Conservation (phyloP, 2,888 invertebrate genomes). For the Cataglyphis livida region DNA sequence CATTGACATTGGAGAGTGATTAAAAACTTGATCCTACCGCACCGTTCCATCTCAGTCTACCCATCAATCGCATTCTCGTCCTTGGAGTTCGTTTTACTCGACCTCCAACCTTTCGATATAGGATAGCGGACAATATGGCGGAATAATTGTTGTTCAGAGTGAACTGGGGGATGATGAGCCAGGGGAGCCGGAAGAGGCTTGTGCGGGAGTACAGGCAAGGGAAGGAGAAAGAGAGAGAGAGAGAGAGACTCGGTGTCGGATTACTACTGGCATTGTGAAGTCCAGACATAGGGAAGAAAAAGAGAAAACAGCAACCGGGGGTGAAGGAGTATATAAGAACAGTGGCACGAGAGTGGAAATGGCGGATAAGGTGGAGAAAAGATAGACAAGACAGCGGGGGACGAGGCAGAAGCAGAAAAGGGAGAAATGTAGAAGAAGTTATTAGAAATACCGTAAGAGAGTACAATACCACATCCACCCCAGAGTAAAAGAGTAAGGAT, state of each 20-base stretch:
- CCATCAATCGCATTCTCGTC: constrained; percentile 58
- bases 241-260: constrained; percentile 78
- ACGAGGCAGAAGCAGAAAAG: constrained; percentile 36
- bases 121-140: constrained; percentile 77
- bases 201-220: constrained; percentile 34
- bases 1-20: constrained; percentile 80
- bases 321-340: constrained; percentile 40
- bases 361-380: constrained; percentile 40
- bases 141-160: constrained; percentile 79
- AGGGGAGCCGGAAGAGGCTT: constrained; percentile 23
- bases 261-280: constrained; percentile 80
- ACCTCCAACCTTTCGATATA: constrained; percentile 73
- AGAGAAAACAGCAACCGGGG: constrained; percentile 48
- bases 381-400: constrained; percentile 14
- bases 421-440: constrained; percentile 75
- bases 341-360: constrained; percentile 59
- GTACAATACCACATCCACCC: constrained; percentile 74
- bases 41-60: constrained; percentile 70
- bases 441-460: constrained; percentile 80
- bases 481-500: constrained; percentile 74
- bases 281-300: constrained; percentile 75
- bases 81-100: constrained; percentile 57
- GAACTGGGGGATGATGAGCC: constrained; percentile 54
- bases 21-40: constrained; percentile 80
- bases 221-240: constrained; percentile 32